These are phyloP conservation scores for Cataglyphis altisquamis DNA, from an alignment of 2,888 invertebrate genomes.

Conservation along the genomic window DNA sequence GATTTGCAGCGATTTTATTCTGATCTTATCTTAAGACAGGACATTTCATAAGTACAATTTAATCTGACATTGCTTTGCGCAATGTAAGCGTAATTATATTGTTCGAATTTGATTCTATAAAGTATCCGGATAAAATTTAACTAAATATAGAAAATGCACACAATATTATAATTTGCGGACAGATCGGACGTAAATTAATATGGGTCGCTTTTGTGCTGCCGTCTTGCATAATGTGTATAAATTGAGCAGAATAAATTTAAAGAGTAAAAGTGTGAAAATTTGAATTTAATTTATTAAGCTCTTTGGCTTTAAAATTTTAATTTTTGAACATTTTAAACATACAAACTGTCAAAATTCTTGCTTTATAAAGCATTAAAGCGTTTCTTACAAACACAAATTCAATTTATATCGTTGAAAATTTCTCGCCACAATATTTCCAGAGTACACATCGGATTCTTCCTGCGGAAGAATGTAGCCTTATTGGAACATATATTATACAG, in stretches of 20 bases:
- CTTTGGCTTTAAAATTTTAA: background rate
- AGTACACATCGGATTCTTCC: background rate
- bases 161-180: background rate
- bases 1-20: conserved; percentile 31
- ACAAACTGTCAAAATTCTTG: background rate
- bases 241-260: background rate
- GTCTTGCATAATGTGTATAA: background rate
- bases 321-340: background rate
- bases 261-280: background rate
- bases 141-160: background rate
- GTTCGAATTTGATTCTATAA: background rate
- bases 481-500: background rate
- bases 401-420: background rate
- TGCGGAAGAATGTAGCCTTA: background rate
- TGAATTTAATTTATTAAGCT: background rate
- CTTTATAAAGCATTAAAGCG: background rate
- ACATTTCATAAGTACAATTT: conserved; percentile 23
- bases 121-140: background rate
- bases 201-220: background rate
- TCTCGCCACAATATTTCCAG: background rate
- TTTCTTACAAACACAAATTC: background rate
- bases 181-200: conserved; percentile 15
- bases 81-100: background rate
- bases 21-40: background rate
- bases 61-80: background rate